Evolutionary conservation across 2,888 invertebrate genomes (phyloP), one percentile per base, ranked within the genome.

Genomic region (Latrodectus hesperus): DNA sequence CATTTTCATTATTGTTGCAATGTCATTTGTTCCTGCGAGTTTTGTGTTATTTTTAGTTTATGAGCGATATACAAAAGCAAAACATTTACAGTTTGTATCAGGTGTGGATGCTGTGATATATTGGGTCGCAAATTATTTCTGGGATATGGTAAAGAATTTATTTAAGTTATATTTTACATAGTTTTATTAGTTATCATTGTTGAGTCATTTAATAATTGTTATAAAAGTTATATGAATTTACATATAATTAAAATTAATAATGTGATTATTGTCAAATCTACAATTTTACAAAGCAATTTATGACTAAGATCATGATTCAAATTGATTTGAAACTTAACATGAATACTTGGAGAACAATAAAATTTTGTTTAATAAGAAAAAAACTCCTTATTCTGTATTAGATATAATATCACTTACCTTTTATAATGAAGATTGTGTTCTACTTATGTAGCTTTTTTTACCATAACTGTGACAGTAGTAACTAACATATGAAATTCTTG

Each of bases 41-140:
- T 96, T 96, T 81, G 95, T 96, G 1, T 94, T 96, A 84, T 96
- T 95, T 92, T 93, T 96, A 85, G 96, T 97, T 73, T 94, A 95
- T 88, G 95, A 96, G 91, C 93, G 96, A 53, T 92, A 93, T 9
- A 94, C 94, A 78, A 95, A 95, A 91, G 95, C 96, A 91, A 96
- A 96, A 92, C 94, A 97, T 90, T 94, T 98, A 91, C 96, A 97
- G 91, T 94, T 95, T 91, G 94, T 96, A 74, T 94, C 95, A 73
- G 96, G 96, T 0, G 95, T 96, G 70, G 94, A 94, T 90, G 95
- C 96, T 0, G 92, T 94, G 51, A 93, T 95, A 71, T 97, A 97
- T 93, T 97, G 97, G 97, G 92, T 94, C 26, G 94, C 95, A 0
- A 93, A 92, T 76, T 95, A 95, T 90, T 90, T 94, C 14, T 96